Base-by-base conservation (phyloP, 1,140 invertebrate genomes). In the Colletes latitarsis region DNA sequence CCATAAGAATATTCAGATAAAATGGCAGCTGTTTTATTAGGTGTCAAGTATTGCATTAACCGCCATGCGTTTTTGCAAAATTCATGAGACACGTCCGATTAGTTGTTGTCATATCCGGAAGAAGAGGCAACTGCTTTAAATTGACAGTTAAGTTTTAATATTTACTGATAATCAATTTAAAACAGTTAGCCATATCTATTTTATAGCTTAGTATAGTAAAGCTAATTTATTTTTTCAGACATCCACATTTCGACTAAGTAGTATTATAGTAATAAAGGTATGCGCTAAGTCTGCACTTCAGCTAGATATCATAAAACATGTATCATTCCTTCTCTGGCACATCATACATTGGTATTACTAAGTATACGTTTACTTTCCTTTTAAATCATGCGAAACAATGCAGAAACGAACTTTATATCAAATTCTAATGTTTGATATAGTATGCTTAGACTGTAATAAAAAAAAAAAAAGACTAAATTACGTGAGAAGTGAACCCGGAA, bases 241-340 rank as follows among this genome's bases (percentile, higher is more conserved):
- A 93, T 93, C 90, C 92, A 93, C 92, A 93, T 93, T 93, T 93
- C 89, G 92, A 93, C 92, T 93, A 93, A 93, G 92, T 93, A 93
- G 91, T 93, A 93, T 92, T 92, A 93, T 93, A 93, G 91, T 93
- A 93, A 93, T 93, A 93, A 93, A 93, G 91, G 92, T 93, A 93
- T 93, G 92, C 92, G 90, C 93, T 93, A 93, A 93, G 91, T 93
- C 91, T 93, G 92, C 92, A 92, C 91, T 93, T 93, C 91, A 92
- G 92, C 92, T 93, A 93, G 92, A 92, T 93, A 93, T 93, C 91
- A 91, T 93, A 93, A 93, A 93, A 93, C 91, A 92, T 92, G 91
- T 92, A 93, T 93, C 92, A 92, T 92, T 92, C 91, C 90, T 92
- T 92, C 89, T 93, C 92, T 91, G 91, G 92, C 92, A 93, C 92